Evolutionary conservation across 2,797 vertebrate species (phyloP).

Genomic region (Oophaga sylvatica): DNA sequence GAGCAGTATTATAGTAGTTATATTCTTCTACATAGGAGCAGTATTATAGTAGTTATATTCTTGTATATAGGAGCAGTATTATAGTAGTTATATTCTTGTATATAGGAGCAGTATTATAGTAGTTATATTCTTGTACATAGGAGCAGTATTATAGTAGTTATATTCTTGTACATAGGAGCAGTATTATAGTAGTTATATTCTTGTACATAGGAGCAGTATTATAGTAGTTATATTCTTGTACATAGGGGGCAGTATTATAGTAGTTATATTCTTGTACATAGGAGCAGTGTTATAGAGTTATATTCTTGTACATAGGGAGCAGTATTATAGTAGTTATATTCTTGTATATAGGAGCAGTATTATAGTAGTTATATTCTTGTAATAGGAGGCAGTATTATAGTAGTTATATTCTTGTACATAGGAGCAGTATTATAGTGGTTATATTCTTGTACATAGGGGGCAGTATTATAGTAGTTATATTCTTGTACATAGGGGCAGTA

Average conservation of each 20-base stretch:
- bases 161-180: neutral
- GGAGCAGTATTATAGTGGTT: neutral
- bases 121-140: too few relatives aligned
- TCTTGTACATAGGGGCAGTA: neutral
- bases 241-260: neutral
- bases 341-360: neutral
- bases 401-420: neutral
- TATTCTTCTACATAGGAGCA: neutral
- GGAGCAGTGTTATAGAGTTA: neutral
- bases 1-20: neutral
- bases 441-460: too few relatives aligned
- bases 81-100: slow-evolving; percentile 9
- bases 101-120: neutral
- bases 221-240: slow-evolving; percentile 9
- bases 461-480: slow-evolving; percentile 8
- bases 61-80: neutral
- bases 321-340: neutral
- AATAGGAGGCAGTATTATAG: neutral
- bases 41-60: neutral
- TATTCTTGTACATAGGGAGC: neutral
- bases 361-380: too few relatives aligned
- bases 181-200: neutral
- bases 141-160: neutral
- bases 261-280: neutral
- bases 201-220: neutral